Evolutionary conservation across 2,888 invertebrate species (phyloP).

Genomic region (Yponomeuta sedellus): DNA sequence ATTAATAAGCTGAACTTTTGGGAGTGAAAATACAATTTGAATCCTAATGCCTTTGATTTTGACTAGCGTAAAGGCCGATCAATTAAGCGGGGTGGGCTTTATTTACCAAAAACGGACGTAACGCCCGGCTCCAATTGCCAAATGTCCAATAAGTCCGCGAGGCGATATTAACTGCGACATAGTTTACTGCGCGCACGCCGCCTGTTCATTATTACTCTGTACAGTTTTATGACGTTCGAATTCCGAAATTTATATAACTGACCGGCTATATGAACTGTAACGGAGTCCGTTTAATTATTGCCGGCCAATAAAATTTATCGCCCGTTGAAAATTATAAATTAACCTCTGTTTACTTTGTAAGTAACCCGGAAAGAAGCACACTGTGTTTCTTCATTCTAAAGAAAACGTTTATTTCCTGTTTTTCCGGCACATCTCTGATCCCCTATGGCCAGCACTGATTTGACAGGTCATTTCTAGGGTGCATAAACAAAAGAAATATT

Average conservation of each 20-base stretch:
- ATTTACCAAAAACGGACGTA: conserved; percentile 34
- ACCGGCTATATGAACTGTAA: conserved; percentile 44
- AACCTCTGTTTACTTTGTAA: neutral
- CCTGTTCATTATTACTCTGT: conserved; percentile 64
- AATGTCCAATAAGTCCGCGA: conserved; percentile 62
- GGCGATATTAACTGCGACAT: conserved; percentile 65
- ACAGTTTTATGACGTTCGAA: conserved; percentile 66
- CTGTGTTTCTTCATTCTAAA: too few species aligned
- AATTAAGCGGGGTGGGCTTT: conserved; percentile 25
- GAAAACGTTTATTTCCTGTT: neutral
- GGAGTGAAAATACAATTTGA: neutral
- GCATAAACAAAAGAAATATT: conserved; percentile 12
- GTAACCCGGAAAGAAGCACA: too few species aligned
- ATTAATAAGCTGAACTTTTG: neutral
- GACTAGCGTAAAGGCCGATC: conserved; percentile 9
- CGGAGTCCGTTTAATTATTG: conserved; percentile 34
- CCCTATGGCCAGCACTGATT: neutral
- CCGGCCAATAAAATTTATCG: conserved; percentile 34
- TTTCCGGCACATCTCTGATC: neutral
- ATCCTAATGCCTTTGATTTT: neutral
- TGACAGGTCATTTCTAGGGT: neutral
- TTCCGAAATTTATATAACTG: conserved; percentile 60
- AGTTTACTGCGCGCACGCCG: conserved; percentile 61
- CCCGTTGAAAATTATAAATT: conserved; percentile 5
- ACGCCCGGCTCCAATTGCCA: conserved; percentile 41